Evolutionary conservation across 2,888 invertebrate species (phyloP), one percentile per base, ranked within the genome.

Genomic region (Dynastes grantii): DNA sequence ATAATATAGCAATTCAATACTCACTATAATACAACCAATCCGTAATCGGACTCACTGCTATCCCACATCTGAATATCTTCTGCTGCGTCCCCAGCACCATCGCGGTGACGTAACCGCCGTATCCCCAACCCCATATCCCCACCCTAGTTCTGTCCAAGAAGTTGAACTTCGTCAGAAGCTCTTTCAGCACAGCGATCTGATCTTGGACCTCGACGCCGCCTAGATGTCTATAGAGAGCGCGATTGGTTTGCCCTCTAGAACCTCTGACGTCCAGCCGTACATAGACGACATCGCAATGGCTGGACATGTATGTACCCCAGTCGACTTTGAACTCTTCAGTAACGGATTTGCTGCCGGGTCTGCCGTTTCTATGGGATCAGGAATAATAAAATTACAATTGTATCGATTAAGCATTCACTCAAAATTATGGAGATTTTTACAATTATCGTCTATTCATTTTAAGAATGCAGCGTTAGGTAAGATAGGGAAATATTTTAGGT

Each of bases 101-200:
- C 75, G 97, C 92, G n/a, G 97, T 96, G 53, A 97, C 96, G 89
- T 97, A 98, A 8, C 98, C 98, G 8, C 97, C 98, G 89, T 97
- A 98, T 16, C 97, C 98, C 97, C 97, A 97, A 63, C 98, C 98
- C 97, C 97, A 98, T 78, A 98, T 95, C 8, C 97, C 97, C 65
- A 97, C 95, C 79, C 96, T 92, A 2, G 95, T 94, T 85, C 94
- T 94, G 89, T 98, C 97, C 86, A 98, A 92, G 90, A 94, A 98
- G 86, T 94, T 94, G 84, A 95, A 92, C 68, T 93, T 95, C 79
- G 96, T 94, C 87, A 96, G 90, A 84, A 97, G 92, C 90, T 95
- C 93, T 92, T 93, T 94, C 87, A 96, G 91, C 85, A 96, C 97
- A 85, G 94, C 93, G 85, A 98, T 92, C 90, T 98, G 97, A 78